Evolutionary conservation across 2,797 vertebrate species (phyloP).

Genomic region (Micrastur ruficollis): DNA sequence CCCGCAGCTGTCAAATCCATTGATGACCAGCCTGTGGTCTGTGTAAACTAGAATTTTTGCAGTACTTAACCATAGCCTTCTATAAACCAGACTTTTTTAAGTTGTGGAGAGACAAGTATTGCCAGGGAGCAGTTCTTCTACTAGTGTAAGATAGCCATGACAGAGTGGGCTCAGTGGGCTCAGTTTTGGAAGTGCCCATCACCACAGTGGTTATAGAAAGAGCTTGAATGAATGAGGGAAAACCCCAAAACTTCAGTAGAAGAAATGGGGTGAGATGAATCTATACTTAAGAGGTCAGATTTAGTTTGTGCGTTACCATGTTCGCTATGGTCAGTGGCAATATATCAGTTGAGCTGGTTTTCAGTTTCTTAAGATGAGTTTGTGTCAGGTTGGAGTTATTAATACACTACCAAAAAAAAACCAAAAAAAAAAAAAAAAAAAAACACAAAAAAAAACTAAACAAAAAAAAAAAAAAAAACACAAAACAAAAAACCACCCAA

Average conservation of each 20-base stretch:
- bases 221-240: background rate
- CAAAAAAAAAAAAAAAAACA: background rate
- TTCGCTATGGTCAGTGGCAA: background rate
- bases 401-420: background rate
- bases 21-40: background rate
- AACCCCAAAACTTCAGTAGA: background rate
- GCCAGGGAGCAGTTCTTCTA: background rate
- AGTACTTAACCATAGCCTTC: background rate
- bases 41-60: background rate
- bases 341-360: background rate
- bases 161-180: background rate
- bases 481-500: background rate
- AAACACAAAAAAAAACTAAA: background rate
- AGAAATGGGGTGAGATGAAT: background rate
- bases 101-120: too few species aligned
- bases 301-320: background rate
- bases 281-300: background rate
- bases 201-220: background rate
- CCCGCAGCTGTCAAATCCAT: background rate
- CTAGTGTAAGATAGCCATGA: background rate
- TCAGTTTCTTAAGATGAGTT: conserved; percentile 10
- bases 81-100: background rate
- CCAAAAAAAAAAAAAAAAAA: background rate
- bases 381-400: background rate
- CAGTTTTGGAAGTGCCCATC: background rate